Percentiles rank a stretch among this genome's conserved stretches.
These are phyloP conservation scores for Microctenopoma stevenorrisi DNA, from an alignment of 2,797 vertebrate genomes.

Conservation along the genomic window DNA sequence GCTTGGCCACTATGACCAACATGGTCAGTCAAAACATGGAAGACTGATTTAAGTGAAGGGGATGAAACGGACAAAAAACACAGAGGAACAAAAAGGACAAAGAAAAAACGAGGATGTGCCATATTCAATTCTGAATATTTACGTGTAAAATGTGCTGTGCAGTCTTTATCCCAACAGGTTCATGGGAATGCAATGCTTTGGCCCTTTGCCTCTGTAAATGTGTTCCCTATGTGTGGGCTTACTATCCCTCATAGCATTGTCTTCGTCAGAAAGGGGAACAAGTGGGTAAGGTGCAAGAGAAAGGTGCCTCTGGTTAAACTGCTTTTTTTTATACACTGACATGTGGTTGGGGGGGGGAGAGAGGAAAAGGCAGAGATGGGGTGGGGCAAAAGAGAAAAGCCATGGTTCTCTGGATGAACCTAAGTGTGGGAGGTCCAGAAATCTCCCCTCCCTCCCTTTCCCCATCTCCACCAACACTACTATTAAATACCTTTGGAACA, in stretches of 20 bases:
- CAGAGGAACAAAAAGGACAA: slow-evolving; percentile 47
- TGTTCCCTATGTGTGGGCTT: slow-evolving; percentile 80
- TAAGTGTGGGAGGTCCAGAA: slow-evolving; percentile 82
- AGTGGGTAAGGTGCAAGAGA: slow-evolving; percentile 69
- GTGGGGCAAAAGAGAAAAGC: slow-evolving; percentile 68
- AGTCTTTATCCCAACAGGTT: slow-evolving; percentile 69
- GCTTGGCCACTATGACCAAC: slow-evolving; percentile 66
- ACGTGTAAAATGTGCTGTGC: slow-evolving; percentile 74
- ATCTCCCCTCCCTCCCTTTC: slow-evolving; percentile 35
- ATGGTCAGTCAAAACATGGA: slow-evolving; percentile 71
- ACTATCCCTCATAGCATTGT: slow-evolving; percentile 62
- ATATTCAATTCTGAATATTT: slow-evolving; percentile 80
- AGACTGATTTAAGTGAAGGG: slow-evolving; percentile 71
- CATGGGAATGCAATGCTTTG: slow-evolving; percentile 79
- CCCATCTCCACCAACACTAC: slow-evolving; percentile 55
- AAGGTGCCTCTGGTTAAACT: slow-evolving; percentile 74
- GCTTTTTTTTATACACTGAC: slow-evolving; percentile 45
- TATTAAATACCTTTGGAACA: slow-evolving; percentile 83
- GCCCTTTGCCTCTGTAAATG: slow-evolving; percentile 78
- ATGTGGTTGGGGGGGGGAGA: slow-evolving; percentile 55
- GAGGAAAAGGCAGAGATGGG: slow-evolving; percentile 43
- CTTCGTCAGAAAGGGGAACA: slow-evolving; percentile 62
- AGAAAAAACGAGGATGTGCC: slow-evolving; percentile 69
- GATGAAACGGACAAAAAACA: slow-evolving; percentile 73
- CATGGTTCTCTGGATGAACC: slow-evolving; percentile 80